Evolutionary conservation across 1,140 invertebrate genomes (phyloP), one percentile per base, ranked within the genome.

Genomic region (Bombus pascuorum): DNA sequence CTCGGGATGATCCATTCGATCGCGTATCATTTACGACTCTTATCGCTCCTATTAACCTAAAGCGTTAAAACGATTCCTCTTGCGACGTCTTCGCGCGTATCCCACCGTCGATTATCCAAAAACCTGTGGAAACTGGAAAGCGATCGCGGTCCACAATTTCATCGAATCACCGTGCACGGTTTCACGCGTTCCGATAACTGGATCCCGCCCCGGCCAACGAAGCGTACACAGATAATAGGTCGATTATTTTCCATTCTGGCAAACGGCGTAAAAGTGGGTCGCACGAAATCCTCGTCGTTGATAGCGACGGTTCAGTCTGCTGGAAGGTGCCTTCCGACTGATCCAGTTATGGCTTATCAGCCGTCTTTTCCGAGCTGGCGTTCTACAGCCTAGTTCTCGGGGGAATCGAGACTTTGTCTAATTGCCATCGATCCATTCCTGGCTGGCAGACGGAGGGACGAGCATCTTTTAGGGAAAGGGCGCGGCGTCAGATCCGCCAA

Each of bases 231-330:
- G 39, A 72, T 53, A 53, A 53, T 72, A 72, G 70, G 39, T 42
- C 39, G 39, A 72, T 72, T 72, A 72, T 72, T 72, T 72, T 72
- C 70, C 70, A 72, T 72, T 72, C 28, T 39, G 39, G 39, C 37
- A 42, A n/a, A n/a, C 37, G 70, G 12, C 28, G 12, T 39, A 72
- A 42, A 72, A 72, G 28, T 72, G 70, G 70, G 28, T 72, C 70
- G 70, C 70, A 3, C 10, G 39, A 42, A 72, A 42, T 72, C 70
- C 28, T 4, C 5, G 28, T 42, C 5, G 39, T 42, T n/a, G 70
- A 72, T 72, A 72, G 39, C 39, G 70, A n/a, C 5, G 28, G 13
- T 28, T 6, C 39, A n/a, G 39, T 37, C 39, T 72, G 25, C 13
- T 72, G 28, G 37, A 42, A 72, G 42, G 70, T 72, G 28, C 42